These are phyloP conservation scores for Drosophila tripunctata DNA, from an alignment of 2,888 invertebrate species.

Conservation along the genomic window DNA sequence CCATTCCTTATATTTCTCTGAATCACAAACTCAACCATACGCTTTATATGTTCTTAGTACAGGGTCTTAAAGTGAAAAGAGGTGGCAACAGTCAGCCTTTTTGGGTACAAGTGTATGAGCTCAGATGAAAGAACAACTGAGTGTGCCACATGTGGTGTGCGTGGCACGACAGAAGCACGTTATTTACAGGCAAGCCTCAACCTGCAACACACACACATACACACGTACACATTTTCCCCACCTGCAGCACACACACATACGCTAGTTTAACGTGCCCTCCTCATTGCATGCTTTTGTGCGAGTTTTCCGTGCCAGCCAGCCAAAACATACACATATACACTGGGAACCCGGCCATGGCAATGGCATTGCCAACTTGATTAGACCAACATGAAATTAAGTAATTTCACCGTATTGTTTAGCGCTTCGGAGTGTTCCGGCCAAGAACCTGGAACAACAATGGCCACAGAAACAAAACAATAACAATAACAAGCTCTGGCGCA, in stretches of 20 bases:
- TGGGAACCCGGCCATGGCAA: conserved; percentile 5
- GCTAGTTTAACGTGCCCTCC: conserved; percentile 8
- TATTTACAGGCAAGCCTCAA: conserved; percentile 47
- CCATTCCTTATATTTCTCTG: too few relatives aligned
- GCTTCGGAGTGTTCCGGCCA: conserved; percentile 30
- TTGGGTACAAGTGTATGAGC: conserved; percentile 5
- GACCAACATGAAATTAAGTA: conserved; percentile 80
- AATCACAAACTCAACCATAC: too few relatives aligned
- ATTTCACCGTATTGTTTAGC: conserved; percentile 75
- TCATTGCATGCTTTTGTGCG: conserved; percentile 60
- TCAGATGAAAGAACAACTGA: conserved; percentile 15
- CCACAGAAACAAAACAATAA: conserved; percentile 46
- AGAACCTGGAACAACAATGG: conserved; percentile 49
- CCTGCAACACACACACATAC: conserved; percentile 26
- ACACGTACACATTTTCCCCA: background rate
- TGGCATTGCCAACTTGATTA: conserved; percentile 79
- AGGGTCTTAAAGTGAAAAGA: conserved; percentile 6
- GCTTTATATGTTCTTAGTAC: background rate
- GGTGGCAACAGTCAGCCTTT: conserved; percentile 25
- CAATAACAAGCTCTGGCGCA: conserved; percentile 37
- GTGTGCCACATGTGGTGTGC: conserved; percentile 40
- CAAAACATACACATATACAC: conserved; percentile 21
- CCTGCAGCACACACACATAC: conserved; percentile 15
- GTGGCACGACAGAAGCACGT: conserved; percentile 58
- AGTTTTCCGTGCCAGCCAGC: conserved; percentile 61